phyloP scores from a whole-genome alignment of 2,888 invertebrate genomes.

The Chrysodeixis includens region DNA sequence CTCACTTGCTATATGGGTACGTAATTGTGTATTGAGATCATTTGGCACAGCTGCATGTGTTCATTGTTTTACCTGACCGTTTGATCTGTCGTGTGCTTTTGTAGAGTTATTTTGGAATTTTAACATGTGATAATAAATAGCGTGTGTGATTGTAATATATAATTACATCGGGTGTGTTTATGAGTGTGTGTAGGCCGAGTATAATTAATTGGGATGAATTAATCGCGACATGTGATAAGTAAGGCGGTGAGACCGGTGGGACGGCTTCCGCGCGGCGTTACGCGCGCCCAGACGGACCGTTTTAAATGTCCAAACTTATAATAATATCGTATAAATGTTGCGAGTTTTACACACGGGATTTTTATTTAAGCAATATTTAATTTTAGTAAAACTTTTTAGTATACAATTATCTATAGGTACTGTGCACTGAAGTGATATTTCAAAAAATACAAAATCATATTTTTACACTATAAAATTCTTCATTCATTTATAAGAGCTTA shows the following conservation, averaged over 20 bases:
- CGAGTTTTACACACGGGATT: slow-evolving; percentile 7
- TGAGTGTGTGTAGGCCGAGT: slow-evolving; percentile 30
- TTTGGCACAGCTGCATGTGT: slow-evolving; percentile 36
- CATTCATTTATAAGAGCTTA: not conserved
- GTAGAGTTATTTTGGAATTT: slow-evolving; percentile 7
- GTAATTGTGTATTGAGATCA: slow-evolving; percentile 24
- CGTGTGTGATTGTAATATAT: slow-evolving; percentile 9
- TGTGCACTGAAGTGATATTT: not conserved
- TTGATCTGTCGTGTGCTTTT: slow-evolving; percentile 6
- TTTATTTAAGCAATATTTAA: not conserved
- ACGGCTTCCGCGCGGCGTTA: slow-evolving; percentile 68
- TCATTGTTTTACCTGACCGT: slow-evolving; percentile 32
- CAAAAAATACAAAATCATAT: not conserved
- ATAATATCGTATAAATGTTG: slow-evolving; percentile 23
- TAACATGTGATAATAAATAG: slow-evolving; percentile 4
- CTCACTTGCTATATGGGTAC: slow-evolving; percentile 18
- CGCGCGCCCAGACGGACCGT: slow-evolving; percentile 49
- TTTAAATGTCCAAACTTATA: slow-evolving; percentile 34
- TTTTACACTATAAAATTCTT: not conserved
- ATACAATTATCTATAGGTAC: not conserved
- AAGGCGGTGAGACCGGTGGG: slow-evolving; percentile 66
- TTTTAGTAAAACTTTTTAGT: not conserved
- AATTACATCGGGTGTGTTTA: not conserved
- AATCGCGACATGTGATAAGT: slow-evolving; percentile 66
- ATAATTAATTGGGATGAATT: slow-evolving; percentile 67